phyloP scores from a whole-genome alignment of 2,113 vertebrate species.

The Euleptes europaea region DNA sequence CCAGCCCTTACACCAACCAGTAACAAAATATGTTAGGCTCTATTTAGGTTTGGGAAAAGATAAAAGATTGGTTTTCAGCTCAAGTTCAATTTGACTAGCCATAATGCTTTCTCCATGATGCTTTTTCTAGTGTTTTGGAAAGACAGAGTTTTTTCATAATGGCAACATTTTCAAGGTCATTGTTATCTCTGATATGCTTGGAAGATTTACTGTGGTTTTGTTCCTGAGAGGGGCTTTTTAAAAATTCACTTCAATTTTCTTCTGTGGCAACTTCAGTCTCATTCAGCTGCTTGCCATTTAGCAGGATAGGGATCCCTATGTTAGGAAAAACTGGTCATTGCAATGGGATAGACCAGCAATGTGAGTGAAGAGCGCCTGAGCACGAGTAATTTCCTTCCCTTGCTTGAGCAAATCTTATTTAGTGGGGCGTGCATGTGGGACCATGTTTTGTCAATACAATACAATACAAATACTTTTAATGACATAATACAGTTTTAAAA shows the following conservation, averaged over 20 bases:
- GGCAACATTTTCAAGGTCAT: background rate
- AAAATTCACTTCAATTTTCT: constrained; percentile 34
- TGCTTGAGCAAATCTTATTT: constrained; percentile 56
- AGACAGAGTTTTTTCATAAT: background rate
- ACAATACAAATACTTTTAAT: no score
- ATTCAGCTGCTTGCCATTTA: constrained; percentile 52
- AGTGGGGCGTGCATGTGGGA: constrained; percentile 50
- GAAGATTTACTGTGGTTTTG: constrained; percentile 37
- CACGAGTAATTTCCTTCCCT: constrained; percentile 53
- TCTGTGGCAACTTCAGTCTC: constrained; percentile 56
- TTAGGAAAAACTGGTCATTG: constrained; percentile 54
- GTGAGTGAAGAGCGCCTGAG: constrained; percentile 51
- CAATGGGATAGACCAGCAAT: constrained; percentile 55
- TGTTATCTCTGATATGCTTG: background rate
- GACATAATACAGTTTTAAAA: no score
- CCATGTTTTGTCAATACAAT: no score
- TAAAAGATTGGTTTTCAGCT: background rate
- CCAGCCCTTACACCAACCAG: background rate
- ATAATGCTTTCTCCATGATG: no score
- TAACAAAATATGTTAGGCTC: background rate
- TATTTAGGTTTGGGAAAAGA: background rate
- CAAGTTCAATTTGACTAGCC: background rate
- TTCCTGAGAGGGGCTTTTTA: constrained; percentile 52
- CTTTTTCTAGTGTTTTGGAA: background rate
- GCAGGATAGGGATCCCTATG: constrained; percentile 54